Percentiles rank a stretch among this genome's conserved stretches.
Conservation (phyloP, 2,113 vertebrate genomes). For the Atrichornis clamosus region DNA sequence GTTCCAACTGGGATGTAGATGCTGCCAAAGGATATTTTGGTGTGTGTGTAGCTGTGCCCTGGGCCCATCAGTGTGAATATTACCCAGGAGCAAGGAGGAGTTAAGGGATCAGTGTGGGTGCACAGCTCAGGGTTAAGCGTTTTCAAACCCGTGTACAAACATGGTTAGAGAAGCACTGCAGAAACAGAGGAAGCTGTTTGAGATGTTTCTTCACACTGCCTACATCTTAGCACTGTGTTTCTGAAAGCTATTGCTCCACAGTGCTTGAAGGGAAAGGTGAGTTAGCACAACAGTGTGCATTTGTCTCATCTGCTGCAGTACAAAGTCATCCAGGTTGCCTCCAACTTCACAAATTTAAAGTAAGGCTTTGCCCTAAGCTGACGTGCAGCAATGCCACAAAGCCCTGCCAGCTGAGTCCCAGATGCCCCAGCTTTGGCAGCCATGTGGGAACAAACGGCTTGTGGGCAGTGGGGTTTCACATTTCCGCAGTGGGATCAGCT, state of each 20-base stretch:
- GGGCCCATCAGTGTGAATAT: background rate
- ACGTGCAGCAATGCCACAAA: background rate
- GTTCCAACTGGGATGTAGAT: slow-evolving; percentile 7
- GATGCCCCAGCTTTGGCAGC: background rate
- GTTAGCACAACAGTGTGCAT: background rate
- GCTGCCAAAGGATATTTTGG: background rate
- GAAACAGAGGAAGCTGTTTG: slow-evolving; percentile 33
- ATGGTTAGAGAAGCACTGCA: background rate
- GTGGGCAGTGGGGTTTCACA: background rate
- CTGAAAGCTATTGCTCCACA: slow-evolving; percentile 42
- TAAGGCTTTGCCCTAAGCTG: background rate
- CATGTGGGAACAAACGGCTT: background rate
- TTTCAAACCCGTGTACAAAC: background rate
- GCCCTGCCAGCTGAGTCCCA: background rate
- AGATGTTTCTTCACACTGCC: slow-evolving; percentile 32
- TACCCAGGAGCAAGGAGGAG: background rate
- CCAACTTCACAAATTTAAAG: background rate
- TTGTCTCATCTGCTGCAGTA: background rate
- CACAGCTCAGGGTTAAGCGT: background rate
- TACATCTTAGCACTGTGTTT: background rate
- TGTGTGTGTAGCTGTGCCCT: background rate
- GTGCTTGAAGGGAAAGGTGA: background rate
- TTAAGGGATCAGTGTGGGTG: background rate
- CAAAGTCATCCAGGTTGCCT: background rate
- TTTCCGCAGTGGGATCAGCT: background rate